These are phyloP conservation scores for Fregetta grallaria DNA, from an alignment of 2,113 vertebrate genomes.

Conservation along the genomic window DNA sequence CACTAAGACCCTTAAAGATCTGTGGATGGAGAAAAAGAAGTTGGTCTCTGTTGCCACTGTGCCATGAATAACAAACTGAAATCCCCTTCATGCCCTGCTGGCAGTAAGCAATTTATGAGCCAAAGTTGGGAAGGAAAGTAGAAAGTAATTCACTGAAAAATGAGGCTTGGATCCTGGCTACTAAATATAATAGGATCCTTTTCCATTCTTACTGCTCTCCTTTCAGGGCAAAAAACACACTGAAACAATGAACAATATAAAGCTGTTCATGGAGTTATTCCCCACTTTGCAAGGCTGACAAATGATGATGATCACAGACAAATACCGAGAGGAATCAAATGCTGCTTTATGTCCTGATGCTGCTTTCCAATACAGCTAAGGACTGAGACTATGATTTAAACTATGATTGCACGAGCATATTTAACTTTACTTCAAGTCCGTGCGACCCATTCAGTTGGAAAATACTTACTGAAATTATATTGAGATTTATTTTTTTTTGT, in stretches of 20 bases:
- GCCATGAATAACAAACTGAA: background rate
- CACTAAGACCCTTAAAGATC: background rate
- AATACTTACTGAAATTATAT: background rate
- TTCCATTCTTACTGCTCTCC: background rate
- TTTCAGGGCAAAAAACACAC: background rate
- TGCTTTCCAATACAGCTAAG: background rate
- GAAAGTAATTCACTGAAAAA: background rate
- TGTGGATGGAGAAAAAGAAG: background rate
- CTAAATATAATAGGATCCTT: background rate
- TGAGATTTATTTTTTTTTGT: background rate
- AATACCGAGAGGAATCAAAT: background rate
- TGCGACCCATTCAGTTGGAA: background rate
- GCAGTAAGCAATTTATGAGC: background rate
- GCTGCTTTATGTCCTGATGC: background rate
- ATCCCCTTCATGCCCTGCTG: background rate
- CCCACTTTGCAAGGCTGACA: background rate
- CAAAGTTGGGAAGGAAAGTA: background rate
- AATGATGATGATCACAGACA: background rate
- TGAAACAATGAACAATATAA: background rate
- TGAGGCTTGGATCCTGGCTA: background rate
- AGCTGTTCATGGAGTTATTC: background rate
- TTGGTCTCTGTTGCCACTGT: background rate
- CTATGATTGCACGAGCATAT: background rate
- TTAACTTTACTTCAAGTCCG: background rate
- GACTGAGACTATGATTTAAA: background rate